These are phyloP conservation scores for Eupsilia transversa DNA, from an alignment of 2,888 invertebrate genomes.

Conservation along the genomic window DNA sequence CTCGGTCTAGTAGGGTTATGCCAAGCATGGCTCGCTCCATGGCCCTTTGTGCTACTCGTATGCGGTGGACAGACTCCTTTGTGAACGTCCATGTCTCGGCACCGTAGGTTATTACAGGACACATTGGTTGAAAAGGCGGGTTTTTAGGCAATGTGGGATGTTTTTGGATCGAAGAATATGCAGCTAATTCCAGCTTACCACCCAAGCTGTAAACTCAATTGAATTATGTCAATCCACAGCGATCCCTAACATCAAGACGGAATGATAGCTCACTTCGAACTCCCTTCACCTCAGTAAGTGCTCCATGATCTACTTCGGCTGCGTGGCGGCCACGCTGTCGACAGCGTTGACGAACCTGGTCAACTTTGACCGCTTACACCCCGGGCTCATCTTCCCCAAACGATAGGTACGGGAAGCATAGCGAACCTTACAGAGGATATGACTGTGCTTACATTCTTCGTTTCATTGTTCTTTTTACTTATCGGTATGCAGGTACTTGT, in stretches of 20 bases:
- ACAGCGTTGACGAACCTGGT: constrained; percentile 98
- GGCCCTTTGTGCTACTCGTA: no score
- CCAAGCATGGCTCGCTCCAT: no score
- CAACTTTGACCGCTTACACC: constrained; percentile 97
- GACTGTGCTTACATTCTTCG: constrained; percentile 96
- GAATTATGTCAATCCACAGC: neutral
- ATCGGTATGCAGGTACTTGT: constrained; percentile 91
- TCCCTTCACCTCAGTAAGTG: no score
- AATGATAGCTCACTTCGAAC: neutral
- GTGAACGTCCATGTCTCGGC: no score
- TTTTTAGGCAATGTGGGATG: no score
- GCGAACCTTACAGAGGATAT: constrained; percentile 97
- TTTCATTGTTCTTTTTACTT: constrained; percentile 95
- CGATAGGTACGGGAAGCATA: constrained; percentile 95
- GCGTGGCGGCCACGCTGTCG: constrained; percentile 98
- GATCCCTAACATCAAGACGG: neutral
- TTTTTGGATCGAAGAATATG: no score
- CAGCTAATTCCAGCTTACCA: no score
- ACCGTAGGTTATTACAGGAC: no score
- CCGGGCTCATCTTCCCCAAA: constrained; percentile 97
- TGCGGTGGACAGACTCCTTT: no score
- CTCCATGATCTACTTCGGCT: constrained; percentile 98
- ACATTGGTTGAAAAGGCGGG: no score
- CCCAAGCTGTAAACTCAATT: no score
- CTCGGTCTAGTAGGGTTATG: no score